phyloP scores from a whole-genome alignment of 1,140 invertebrate species.

The Metopolophium dirhodum region DNA sequence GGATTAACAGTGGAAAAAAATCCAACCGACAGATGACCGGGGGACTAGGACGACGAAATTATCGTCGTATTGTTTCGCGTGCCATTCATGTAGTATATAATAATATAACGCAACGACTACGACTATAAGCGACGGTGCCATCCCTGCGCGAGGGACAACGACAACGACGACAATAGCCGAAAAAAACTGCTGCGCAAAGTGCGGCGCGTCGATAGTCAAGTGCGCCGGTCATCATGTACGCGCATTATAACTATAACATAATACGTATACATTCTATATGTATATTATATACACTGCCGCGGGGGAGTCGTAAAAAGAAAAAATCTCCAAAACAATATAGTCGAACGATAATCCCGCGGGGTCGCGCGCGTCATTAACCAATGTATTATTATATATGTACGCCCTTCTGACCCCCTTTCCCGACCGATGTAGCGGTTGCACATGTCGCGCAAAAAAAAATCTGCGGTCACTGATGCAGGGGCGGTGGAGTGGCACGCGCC shows the following conservation, averaged over 20 bases:
- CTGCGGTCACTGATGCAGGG: slow-evolving; percentile 19
- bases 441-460: slow-evolving; percentile 36
- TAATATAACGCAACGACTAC: neutral
- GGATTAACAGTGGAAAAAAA: slow-evolving; percentile 31
- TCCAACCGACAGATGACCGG: slow-evolving; percentile 37
- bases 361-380: slow-evolving; percentile 36
- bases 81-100: neutral
- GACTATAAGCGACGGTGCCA: neutral
- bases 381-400: neutral
- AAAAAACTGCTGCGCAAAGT: slow-evolving; percentile 40
- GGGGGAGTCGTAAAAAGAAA: slow-evolving; percentile 10
- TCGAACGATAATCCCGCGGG: slow-evolving; percentile 32
- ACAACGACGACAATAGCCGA: neutral
- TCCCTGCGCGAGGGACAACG: neutral
- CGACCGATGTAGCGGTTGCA: neutral
- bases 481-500: neutral
- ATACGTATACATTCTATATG: neutral
- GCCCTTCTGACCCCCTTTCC: neutral
- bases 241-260: neutral
- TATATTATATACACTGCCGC: neutral
- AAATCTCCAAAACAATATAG: slow-evolving; percentile 1
- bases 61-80: slow-evolving; percentile 50
- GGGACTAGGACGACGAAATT: slow-evolving; percentile 39
- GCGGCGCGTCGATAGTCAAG: neutral
- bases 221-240: neutral